These are phyloP conservation scores for Xiphorhynchus elegans DNA, from an alignment of 2,113 vertebrate genomes.

Conservation along the genomic window DNA sequence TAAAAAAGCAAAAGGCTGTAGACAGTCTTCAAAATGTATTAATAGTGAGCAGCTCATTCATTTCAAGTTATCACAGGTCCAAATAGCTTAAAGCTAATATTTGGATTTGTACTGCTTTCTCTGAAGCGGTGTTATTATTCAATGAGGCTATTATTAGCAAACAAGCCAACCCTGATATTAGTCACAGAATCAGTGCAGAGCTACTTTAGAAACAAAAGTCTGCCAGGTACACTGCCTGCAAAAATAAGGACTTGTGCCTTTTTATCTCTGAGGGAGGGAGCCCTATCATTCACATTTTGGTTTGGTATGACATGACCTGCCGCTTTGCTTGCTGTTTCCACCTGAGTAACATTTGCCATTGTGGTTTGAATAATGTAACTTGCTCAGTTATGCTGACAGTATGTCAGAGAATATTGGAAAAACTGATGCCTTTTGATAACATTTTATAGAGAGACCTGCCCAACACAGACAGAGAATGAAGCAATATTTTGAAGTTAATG, in stretches of 20 bases:
- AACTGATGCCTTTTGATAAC: constrained; percentile 10
- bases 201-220: not conserved
- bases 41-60: not conserved
- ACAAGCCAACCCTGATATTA: not conserved
- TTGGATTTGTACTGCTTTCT: not conserved
- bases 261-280: not conserved
- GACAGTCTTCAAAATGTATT: not conserved
- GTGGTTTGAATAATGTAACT: not conserved
- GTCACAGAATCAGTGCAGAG: fast-evolving
- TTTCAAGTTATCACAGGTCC: not conserved
- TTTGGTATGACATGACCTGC: not conserved
- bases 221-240: not conserved
- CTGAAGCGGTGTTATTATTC: not conserved
- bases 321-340: fast-evolving
- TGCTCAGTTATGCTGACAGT: not conserved
- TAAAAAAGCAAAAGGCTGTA: not conserved
- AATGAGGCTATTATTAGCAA: not conserved
- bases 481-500: constrained; percentile 32
- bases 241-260: not conserved
- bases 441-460: not conserved
- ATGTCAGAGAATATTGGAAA: constrained; percentile 16
- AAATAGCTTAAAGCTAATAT: not conserved
- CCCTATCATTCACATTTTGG: not conserved
- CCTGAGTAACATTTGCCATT: not conserved
- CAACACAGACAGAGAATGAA: not conserved